These are phyloP conservation scores for Drosophila peninsularis DNA, from an alignment of 2,888 invertebrate species.

Conservation along the genomic window DNA sequence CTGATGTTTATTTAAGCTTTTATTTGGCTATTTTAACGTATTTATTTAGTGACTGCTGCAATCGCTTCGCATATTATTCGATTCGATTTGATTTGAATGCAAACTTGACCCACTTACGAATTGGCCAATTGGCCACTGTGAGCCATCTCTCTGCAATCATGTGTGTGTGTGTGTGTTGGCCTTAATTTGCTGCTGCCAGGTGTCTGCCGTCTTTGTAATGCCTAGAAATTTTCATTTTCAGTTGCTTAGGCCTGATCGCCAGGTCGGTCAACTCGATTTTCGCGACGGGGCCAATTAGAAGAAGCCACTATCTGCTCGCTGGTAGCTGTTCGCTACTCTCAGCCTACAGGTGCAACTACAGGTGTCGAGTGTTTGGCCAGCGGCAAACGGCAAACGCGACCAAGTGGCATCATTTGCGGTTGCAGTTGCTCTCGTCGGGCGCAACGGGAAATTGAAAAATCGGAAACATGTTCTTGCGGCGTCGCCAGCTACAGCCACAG, in stretches of 20 bases:
- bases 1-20: constrained; percentile 55
- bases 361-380: constrained; percentile 34
- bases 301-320: background rate
- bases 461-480: constrained; percentile 78
- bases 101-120: constrained; percentile 68
- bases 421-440: constrained; percentile 29
- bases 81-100: constrained; percentile 50
- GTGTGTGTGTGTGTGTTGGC: constrained; percentile 3
- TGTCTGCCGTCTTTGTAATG: constrained; percentile 10
- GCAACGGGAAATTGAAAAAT: constrained; percentile 68
- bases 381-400: constrained; percentile 33
- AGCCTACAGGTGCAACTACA: constrained; percentile 22
- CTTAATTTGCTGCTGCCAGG: no score
- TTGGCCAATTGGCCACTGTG: constrained; percentile 13
- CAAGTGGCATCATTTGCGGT: constrained; percentile 76
- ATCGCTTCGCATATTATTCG: constrained; percentile 23
- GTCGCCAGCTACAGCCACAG: constrained; percentile 22
- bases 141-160: background rate
- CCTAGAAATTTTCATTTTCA: constrained; percentile 30
- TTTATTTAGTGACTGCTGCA: constrained; percentile 50
- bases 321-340: background rate
- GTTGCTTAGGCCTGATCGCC: constrained; percentile 18
- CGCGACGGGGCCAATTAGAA: constrained; percentile 33
- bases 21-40: constrained; percentile 41
- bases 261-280: constrained; percentile 26